These are phyloP conservation scores for Chrosomus eos DNA, from an alignment of 2,797 vertebrate genomes.

Conservation along the genomic window DNA sequence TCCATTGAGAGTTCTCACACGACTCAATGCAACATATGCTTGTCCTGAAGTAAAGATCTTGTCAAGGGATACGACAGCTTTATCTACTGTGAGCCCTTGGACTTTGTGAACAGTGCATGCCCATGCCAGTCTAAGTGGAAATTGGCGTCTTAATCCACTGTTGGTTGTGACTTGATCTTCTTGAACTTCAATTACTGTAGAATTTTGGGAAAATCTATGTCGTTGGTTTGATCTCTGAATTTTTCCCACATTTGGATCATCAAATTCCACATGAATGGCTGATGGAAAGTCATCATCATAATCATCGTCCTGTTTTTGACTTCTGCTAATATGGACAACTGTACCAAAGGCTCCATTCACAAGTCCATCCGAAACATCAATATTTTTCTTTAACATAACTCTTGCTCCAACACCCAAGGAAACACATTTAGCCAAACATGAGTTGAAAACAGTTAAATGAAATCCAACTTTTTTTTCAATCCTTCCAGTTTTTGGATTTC, in stretches of 20 bases:
- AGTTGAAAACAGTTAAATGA: conserved; percentile 27
- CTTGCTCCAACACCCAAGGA: conserved; percentile 29
- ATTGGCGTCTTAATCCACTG: conserved; percentile 21
- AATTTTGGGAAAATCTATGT: neutral
- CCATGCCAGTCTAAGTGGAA: conserved; percentile 28
- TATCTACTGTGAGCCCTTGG: conserved; percentile 30
- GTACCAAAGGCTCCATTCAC: conserved; percentile 21
- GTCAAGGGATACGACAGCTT: conserved; percentile 13
- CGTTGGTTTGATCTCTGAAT: neutral
- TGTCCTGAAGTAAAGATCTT: conserved; percentile 38
- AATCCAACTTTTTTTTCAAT: conserved; percentile 15
- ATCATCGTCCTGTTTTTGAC: too few relatives aligned
- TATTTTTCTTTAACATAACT: conserved; percentile 49
- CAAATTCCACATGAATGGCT: neutral
- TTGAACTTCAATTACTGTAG: neutral
- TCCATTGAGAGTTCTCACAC: conserved; percentile 1
- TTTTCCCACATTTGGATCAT: neutral
- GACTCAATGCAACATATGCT: conserved; percentile 5
- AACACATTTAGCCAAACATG: conserved; percentile 33
- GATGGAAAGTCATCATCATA: neutral
- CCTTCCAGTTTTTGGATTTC: conserved; percentile 42
- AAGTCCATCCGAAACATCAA: conserved; percentile 44
- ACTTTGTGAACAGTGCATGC: conserved; percentile 3
- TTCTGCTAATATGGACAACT: too few relatives aligned
- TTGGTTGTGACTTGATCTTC: neutral